Percentiles rank a stretch among this genome's conserved stretches.
Evolutionary conservation across 2,888 invertebrate species (phyloP).

Genomic region (Opisthograptis luteolata): DNA sequence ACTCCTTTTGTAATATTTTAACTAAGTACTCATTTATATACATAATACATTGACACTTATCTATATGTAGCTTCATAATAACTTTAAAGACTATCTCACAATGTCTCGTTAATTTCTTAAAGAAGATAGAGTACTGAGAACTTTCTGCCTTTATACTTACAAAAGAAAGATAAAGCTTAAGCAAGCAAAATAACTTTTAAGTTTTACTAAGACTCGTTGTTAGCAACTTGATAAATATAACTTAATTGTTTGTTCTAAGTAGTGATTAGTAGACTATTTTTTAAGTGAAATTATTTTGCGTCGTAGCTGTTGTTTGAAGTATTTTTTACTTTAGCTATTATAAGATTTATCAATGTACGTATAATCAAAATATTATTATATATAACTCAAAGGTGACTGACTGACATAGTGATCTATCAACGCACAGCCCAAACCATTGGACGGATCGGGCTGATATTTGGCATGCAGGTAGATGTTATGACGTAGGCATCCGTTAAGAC

Average conservation of each 20-base stretch:
- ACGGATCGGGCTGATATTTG: too few relatives aligned
- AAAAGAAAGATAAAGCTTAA: constrained; percentile 56
- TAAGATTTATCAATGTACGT: too few relatives aligned
- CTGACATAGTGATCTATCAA: too few relatives aligned
- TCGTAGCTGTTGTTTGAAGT: not conserved
- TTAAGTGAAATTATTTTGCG: constrained; percentile 15
- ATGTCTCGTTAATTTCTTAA: constrained; percentile 44
- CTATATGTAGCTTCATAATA: constrained; percentile 4
- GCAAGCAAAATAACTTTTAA: constrained; percentile 54
- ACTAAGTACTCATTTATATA: too few relatives aligned
- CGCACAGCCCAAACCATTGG: too few relatives aligned
- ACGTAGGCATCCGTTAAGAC: too few relatives aligned
- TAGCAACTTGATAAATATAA: constrained; percentile 48
- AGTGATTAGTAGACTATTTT: constrained; percentile 31
- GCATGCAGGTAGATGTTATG: too few relatives aligned
- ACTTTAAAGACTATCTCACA: constrained; percentile 31
- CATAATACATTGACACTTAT: too few relatives aligned
- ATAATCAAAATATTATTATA: too few relatives aligned
- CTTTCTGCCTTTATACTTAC: constrained; percentile 38
- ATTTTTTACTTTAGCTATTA: not conserved
- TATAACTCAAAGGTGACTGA: too few relatives aligned
- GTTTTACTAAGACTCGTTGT: constrained; percentile 50
- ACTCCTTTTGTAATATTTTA: too few relatives aligned
- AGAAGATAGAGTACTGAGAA: constrained; percentile 27
- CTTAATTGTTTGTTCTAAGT: constrained; percentile 41